phyloP scores from a whole-genome alignment of 2,888 invertebrate species.

The Ornithoptera priamus region DNA sequence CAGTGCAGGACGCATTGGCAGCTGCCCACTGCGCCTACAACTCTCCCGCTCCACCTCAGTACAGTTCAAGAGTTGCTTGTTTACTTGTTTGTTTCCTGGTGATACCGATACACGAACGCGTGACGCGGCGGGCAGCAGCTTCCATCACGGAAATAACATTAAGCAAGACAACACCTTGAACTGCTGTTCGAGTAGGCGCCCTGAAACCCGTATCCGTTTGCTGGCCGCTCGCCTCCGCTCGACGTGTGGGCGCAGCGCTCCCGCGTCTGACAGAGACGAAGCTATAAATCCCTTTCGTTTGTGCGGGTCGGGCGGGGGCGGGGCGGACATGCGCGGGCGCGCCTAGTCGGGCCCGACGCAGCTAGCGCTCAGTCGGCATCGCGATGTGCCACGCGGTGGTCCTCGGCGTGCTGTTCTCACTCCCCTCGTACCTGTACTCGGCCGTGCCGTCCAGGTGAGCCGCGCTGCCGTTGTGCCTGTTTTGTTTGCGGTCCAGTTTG shows the following conservation, averaged over 20 bases:
- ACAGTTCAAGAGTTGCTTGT: no score
- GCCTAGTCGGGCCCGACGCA: not conserved
- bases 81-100: no score
- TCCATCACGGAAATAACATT: slow-evolving; percentile 4
- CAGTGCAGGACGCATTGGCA: no score
- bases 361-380: slow-evolving; percentile 41
- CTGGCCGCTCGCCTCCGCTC: slow-evolving; percentile 49
- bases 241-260: slow-evolving; percentile 1
- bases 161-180: not conserved
- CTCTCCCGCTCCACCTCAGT: not conserved
- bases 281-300: not conserved
- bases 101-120: not conserved
- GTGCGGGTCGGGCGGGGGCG: slow-evolving; percentile 24
- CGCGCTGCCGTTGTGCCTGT: slow-evolving; percentile 16
- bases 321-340: slow-evolving; percentile 19
- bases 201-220: slow-evolving; percentile 23
- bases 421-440: slow-evolving; percentile 71
- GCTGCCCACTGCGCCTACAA: not conserved
- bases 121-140: not conserved
- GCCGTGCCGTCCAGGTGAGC: slow-evolving; percentile 72
- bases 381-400: slow-evolving; percentile 73
- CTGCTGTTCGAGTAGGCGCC: not conserved
- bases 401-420: slow-evolving; percentile 68
- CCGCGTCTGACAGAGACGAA: slow-evolving; percentile 26
- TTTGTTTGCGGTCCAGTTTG: not conserved